Base-by-base conservation (phyloP, 2,888 invertebrate species). In the Andrena praecox region DNA sequence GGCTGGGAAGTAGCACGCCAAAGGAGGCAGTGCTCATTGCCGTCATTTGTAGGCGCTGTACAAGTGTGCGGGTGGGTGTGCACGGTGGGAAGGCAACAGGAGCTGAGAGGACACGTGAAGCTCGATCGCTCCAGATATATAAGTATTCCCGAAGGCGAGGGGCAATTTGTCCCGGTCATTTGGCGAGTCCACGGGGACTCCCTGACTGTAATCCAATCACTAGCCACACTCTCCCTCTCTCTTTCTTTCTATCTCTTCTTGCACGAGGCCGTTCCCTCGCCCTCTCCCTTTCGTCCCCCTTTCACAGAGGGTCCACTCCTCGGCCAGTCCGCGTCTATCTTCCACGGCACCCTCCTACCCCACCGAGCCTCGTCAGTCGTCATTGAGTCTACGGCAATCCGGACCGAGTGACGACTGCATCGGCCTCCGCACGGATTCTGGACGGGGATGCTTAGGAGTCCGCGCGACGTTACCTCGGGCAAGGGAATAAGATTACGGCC, bases 101-200 rank as follows among this genome's bases (percentile, higher is more conserved):
- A 88, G 59, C 89, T 74, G 77, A 78, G 78, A 84, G 87, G 80
- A 89, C 86, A 88, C 82, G 85, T 80, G 82, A 80, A 89, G 66
- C 87, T 89, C 89, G 89, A 91, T 91, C 89, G 91, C 75, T 91
- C 87, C 89, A 90, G 92, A 93, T 92, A 92, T 93, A 93, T 93
- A 94, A 94, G 94, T 93, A 94, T 94, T 94, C 94, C 93, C 94
- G 93, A 92, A 93, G 94, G 94, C 93, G 88, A 93, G 93, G 93
- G 93, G 93, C 94, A 94, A 94, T 94, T 94, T 94, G 94, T 94
- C 94, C 94, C 94, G 93, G 94, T 94, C 94, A 94, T 94, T 94
- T 94, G 94, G 92, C 92, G 91, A 92, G 93, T 93, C 94, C 94
- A 89, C 91, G 89, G 94, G 93, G 94, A 94, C 93, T 92, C 91